These are phyloP conservation scores for Parapristionchus giblindavisi DNA, from an alignment of 2,888 invertebrate species.

Conservation along the genomic window DNA sequence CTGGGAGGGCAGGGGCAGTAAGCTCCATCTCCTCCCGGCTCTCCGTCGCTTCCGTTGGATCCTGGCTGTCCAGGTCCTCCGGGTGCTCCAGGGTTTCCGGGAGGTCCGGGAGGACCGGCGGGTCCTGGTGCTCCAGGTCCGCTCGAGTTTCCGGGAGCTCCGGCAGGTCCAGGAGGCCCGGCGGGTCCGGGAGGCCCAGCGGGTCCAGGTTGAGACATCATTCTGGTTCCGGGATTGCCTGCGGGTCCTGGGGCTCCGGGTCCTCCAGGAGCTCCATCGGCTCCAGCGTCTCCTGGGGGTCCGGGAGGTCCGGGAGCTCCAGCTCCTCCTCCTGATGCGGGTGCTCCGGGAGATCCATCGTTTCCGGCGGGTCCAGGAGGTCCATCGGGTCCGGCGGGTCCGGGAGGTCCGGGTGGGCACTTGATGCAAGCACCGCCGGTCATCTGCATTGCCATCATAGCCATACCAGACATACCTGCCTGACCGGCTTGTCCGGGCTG, in stretches of 20 bases:
- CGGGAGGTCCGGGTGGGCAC: slow-evolving; percentile 29
- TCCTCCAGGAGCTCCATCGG: slow-evolving; percentile 1
- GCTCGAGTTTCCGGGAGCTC: slow-evolving; percentile 44
- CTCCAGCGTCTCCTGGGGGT: slow-evolving; percentile 4
- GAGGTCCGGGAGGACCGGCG: slow-evolving; percentile 52
- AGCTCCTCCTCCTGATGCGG: slow-evolving; percentile 5
- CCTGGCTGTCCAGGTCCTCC: slow-evolving; percentile 49
- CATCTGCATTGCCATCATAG: slow-evolving; percentile 32
- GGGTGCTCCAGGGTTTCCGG: slow-evolving; percentile 50
- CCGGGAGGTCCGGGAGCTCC: slow-evolving; percentile 12
- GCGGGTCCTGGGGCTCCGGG: slow-evolving; percentile 32
- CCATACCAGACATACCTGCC: slow-evolving; percentile 29
- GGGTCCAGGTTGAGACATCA: slow-evolving; percentile 30
- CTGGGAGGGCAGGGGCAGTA: slow-evolving; percentile 49
- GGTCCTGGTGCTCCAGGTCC: slow-evolving; percentile 52
- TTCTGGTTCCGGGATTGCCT: slow-evolving; percentile 10
- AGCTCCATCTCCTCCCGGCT: slow-evolving; percentile 42
- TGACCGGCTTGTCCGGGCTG: slow-evolving; percentile 27
- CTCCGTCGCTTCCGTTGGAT: slow-evolving; percentile 48
- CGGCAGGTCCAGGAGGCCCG: slow-evolving; percentile 50
- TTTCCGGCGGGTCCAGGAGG: not conserved
- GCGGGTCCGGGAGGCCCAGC: slow-evolving; percentile 53
- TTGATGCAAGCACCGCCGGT: slow-evolving; percentile 27
- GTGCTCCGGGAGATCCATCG: slow-evolving; percentile 27
- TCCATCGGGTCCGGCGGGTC: slow-evolving; percentile 29